Conservation (phyloP, 2,888 invertebrate genomes). For the Pasiphila rectangulata region DNA sequence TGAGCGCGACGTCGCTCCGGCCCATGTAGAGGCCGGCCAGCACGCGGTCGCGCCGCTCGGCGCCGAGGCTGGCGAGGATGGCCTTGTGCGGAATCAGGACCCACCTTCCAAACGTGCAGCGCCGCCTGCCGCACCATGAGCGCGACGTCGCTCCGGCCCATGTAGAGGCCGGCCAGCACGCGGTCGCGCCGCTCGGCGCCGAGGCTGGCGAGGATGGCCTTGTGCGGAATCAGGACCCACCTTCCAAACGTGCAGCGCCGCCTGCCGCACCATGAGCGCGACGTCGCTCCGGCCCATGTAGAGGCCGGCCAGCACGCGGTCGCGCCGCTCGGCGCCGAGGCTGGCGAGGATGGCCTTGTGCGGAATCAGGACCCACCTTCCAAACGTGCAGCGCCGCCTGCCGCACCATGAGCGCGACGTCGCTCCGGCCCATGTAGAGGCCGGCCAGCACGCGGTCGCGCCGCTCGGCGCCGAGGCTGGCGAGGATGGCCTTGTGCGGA, state of each 20-base stretch:
- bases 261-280: conserved; percentile 97
- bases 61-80: conserved; percentile 93
- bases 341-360: conserved; percentile 94
- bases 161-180: conserved; percentile 96
- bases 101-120: too few relatives aligned
- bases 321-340: conserved; percentile 93
- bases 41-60: conserved; percentile 94
- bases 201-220: conserved; percentile 92
- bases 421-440: conserved; percentile 97
- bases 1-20: conserved; percentile 96
- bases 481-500: conserved; percentile 94
- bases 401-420: conserved; percentile 98
- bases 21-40: conserved; percentile 98
- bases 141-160: conserved; percentile 98
- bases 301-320: conserved; percentile 94
- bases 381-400: conserved; percentile 99
- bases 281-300: conserved; percentile 99
- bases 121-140: conserved; percentile 98
- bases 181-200: conserved; percentile 95
- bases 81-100: conserved; percentile 95
- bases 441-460: conserved; percentile 96
- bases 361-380: too few relatives aligned
- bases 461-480: conserved; percentile 92
- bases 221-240: too few relatives aligned
- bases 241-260: conserved; percentile 98